Base-by-base conservation (phyloP, 2,113 vertebrate genomes). In the Sander vitreus region DNA sequence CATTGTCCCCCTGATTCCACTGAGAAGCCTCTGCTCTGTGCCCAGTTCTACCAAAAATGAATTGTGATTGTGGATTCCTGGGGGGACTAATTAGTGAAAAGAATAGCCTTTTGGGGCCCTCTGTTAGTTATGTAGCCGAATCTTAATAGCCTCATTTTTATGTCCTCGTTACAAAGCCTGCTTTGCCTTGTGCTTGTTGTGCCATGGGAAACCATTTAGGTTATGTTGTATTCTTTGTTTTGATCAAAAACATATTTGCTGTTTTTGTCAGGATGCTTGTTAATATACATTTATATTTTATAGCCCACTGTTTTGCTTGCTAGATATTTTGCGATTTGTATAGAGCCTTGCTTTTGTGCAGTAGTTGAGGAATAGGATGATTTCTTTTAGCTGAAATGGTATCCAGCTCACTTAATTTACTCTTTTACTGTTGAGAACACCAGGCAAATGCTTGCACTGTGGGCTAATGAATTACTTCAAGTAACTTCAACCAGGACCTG, bases 21-120 rank as follows among this genome's bases (percentile, higher is more conserved):
- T 54, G 65, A 84, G 77, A 76, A 62, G 12, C 77, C 43, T 86
- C 30, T 23, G 2, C 67, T 80, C 75, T 33, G 6, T 76, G 74
- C 78, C 88, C 50, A 48, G 47, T 67, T 86, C 75, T 30, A 54
- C 75, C 75, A 73, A 55, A 85, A 84, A 86, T 16, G 53, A 79
- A 83, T 82, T 88, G 85, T 85, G 70, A 80, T 84, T 45, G 68
- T 89, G 87, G 83, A 90, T 92, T 92, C 92, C 86, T 90, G 79
- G 78, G 87, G 85, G 88, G 80, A 91, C 81, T 93, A 93, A 94
- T 94, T 93, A 91, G 87, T 88, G 93, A 92, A 90, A 93, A 89
- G 90, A 92, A 93, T 91, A 80, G 86, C 81, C 85, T 85, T 90
- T 90, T 89, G 91, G 86, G 90, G 84, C 92, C 84, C 86, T 50